These are phyloP conservation scores for Callinectes sapidus DNA, from an alignment of 2,888 invertebrate genomes.

Conservation along the genomic window DNA sequence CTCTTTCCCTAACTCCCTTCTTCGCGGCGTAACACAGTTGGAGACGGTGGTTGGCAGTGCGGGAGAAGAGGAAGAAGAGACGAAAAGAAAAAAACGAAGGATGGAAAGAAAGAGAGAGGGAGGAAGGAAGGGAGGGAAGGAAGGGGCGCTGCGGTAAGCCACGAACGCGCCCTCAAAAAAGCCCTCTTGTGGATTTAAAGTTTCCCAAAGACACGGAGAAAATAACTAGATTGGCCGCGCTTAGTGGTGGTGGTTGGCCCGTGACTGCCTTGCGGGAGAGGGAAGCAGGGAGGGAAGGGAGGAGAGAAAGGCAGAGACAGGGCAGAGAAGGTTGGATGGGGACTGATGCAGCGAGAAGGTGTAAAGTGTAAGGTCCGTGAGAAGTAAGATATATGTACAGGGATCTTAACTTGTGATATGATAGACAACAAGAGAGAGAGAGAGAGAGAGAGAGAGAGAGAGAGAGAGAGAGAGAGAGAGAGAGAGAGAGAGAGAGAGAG, in stretches of 20 bases:
- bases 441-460: too few relatives aligned
- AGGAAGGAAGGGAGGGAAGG: background rate
- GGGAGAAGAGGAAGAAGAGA: background rate
- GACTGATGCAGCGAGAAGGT: slow-evolving; percentile 32
- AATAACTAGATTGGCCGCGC: slow-evolving; percentile 47
- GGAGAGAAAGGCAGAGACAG: slow-evolving; percentile 38
- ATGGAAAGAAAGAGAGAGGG: background rate
- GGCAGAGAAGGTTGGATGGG: background rate
- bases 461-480: too few relatives aligned
- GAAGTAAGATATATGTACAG: background rate
- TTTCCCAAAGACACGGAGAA: slow-evolving; percentile 40
- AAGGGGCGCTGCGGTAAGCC: slow-evolving; percentile 31
- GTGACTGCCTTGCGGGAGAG: background rate
- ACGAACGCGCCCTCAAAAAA: slow-evolving; percentile 29
- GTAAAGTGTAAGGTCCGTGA: slow-evolving; percentile 43
- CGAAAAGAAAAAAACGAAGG: background rate
- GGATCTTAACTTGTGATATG: background rate
- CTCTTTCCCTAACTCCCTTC: background rate
- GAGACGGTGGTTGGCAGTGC: background rate
- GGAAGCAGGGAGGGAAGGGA: slow-evolving; percentile 11
- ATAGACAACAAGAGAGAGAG: background rate
- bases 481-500: background rate
- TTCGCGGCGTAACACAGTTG: slow-evolving; percentile 47
- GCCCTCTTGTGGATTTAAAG: slow-evolving; percentile 23
- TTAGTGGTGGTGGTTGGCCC: slow-evolving; percentile 26